Conservation (phyloP, 2,888 invertebrate species). For the Agonopterix subpropinquella region DNA sequence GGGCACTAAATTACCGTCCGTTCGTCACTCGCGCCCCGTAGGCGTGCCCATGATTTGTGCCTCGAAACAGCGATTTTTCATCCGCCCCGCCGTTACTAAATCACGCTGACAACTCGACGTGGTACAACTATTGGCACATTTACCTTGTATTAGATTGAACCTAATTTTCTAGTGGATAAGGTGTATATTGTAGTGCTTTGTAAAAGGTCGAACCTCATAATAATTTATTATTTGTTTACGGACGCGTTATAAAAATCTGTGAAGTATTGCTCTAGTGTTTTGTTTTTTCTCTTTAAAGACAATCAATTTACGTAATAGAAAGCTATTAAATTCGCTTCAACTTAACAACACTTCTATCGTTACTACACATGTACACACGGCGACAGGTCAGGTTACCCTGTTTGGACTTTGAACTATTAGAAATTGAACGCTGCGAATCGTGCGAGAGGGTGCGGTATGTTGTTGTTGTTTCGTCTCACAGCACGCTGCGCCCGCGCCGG, state of each 20-base stretch:
- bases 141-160: constrained; percentile 8
- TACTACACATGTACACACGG: too few species aligned
- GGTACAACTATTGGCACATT: constrained; percentile 22
- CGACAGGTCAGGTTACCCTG: too few species aligned
- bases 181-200: constrained; percentile 12
- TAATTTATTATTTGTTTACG: constrained; percentile 33
- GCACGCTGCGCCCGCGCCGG: too few species aligned
- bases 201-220: constrained; percentile 7
- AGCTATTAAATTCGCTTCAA: background rate
- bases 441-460: too few species aligned
- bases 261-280: constrained; percentile 17
- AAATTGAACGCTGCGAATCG: too few species aligned
- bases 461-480: too few species aligned
- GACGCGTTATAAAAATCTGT: constrained; percentile 26
- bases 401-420: too few species aligned
- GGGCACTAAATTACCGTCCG: constrained; percentile 23
- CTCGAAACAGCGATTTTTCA: constrained; percentile 33
- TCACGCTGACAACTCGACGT: constrained; percentile 30
- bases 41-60: constrained; percentile 38
- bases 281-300: background rate
- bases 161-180: constrained; percentile 12
- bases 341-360: too few species aligned
- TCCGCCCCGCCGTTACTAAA: constrained; percentile 28
- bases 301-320: background rate
- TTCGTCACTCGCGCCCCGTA: constrained; percentile 25